phyloP scores from a whole-genome alignment of 2,797 vertebrate genomes.

The Myripristis jacobus region DNA sequence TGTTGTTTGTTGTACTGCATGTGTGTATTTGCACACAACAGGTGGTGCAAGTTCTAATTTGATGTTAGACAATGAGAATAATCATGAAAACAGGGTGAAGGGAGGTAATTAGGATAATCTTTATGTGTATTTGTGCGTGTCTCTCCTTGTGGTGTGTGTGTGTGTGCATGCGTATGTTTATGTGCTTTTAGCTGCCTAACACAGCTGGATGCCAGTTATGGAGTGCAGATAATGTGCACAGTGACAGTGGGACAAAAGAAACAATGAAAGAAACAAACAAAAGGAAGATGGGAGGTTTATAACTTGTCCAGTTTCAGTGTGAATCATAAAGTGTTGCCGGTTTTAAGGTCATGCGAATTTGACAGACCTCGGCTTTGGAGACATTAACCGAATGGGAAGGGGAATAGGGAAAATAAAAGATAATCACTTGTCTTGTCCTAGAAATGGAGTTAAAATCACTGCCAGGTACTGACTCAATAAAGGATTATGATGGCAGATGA shows the following conservation, averaged over 20 bases:
- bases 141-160: background rate
- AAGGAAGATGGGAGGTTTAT: background rate
- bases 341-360: background rate
- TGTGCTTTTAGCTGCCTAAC: conserved; percentile 34
- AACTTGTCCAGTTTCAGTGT: background rate
- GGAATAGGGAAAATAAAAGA: background rate
- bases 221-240: too few species aligned
- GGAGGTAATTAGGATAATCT: conserved; percentile 45
- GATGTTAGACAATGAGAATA: conserved; percentile 30
- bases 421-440: background rate
- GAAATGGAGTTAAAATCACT: background rate
- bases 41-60: conserved; percentile 21
- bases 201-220: conserved; percentile 10
- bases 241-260: background rate
- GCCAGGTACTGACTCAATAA: background rate
- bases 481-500: background rate
- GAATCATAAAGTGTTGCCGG: background rate
- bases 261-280: background rate
- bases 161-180: background rate
- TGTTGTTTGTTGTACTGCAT: background rate
- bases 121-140: conserved; percentile 14
- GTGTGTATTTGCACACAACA: conserved; percentile 14
- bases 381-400: background rate
- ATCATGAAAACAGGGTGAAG: conserved; percentile 24
- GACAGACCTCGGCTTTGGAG: background rate